Percentiles rank a stretch among this genome's conserved stretches.
Evolutionary conservation across 1,140 invertebrate genomes (phyloP).

Genomic region (Liolophura sinensis): DNA sequence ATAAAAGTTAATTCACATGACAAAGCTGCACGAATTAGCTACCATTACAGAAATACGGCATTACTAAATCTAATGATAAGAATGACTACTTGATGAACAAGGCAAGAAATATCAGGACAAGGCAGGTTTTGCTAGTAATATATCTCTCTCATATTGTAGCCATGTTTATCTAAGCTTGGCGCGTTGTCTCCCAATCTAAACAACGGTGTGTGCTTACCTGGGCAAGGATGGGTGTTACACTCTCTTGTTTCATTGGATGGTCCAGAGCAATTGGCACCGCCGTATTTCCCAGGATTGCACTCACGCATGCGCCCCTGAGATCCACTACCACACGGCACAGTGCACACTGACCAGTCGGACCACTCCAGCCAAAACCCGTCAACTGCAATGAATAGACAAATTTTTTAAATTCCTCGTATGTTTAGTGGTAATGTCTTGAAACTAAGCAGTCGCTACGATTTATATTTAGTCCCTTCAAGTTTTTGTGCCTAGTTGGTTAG

Average conservation of each 20-base stretch:
- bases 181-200: no score
- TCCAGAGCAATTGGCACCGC: conserved; percentile 36
- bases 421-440: background rate
- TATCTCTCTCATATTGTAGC: no score
- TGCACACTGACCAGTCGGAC: conserved; percentile 32
- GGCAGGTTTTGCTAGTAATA: no score
- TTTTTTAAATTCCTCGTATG: background rate
- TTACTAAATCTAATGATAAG: no score
- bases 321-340: conserved; percentile 35
- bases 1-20: no score
- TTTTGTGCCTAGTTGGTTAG: no score
- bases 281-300: conserved; percentile 35
- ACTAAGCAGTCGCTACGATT: background rate
- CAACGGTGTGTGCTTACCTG: conserved; percentile 26
- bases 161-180: no score
- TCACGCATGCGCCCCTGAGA: conserved; percentile 12
- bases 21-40: no score
- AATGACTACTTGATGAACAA: no score
- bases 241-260: conserved; percentile 16
- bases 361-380: conserved; percentile 37
- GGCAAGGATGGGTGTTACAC: conserved; percentile 39
- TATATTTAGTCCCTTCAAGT: background rate
- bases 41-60: no score
- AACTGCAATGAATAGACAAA: conserved; percentile 30
- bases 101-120: no score